These are phyloP conservation scores for Atlantisia rogersi DNA, from an alignment of 2,113 vertebrate species.

Conservation along the genomic window DNA sequence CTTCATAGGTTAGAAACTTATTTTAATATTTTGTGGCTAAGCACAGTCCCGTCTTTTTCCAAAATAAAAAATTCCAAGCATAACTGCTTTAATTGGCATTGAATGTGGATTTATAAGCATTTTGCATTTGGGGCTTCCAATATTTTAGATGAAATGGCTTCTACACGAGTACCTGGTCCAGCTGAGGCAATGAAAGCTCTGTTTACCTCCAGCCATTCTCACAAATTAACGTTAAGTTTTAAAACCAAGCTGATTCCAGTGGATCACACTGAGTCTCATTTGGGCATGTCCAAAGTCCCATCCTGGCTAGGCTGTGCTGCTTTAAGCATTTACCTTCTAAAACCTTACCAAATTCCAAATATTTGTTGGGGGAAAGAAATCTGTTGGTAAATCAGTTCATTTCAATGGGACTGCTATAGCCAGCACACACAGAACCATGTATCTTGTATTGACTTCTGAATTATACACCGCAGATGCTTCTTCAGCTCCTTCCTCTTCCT, in stretches of 20 bases:
- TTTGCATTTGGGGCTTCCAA: constrained; percentile 77
- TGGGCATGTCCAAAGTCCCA: constrained; percentile 66
- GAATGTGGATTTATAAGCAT: constrained; percentile 76
- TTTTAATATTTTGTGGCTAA: constrained; percentile 99
- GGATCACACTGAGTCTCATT: constrained; percentile 56
- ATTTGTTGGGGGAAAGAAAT: constrained; percentile 77
- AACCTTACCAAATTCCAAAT: constrained; percentile 79
- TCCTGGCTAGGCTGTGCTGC: constrained; percentile 64
- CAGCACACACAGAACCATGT: constrained; percentile 79
- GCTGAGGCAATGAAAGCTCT: constrained; percentile 75
- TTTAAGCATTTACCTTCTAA: constrained; percentile 74
- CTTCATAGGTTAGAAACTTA: constrained; percentile 99
- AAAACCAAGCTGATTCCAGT: constrained; percentile 43
- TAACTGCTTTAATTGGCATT: constrained; percentile 81
- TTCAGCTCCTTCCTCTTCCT: constrained; percentile 94
- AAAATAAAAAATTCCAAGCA: constrained; percentile 56
- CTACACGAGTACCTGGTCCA: constrained; percentile 67
- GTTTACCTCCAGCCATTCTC: constrained; percentile 71
- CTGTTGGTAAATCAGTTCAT: constrained; percentile 72
- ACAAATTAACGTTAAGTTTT: constrained; percentile 62
- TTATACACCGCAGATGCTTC: constrained; percentile 98
- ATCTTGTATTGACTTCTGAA: constrained; percentile 89
- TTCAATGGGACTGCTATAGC: constrained; percentile 93
- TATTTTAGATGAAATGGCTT: constrained; percentile 73
- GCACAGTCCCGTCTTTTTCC: constrained; percentile 90